Evolutionary conservation across 2,113 vertebrate species (phyloP).

Genomic region (Crotalus horridus): DNA sequence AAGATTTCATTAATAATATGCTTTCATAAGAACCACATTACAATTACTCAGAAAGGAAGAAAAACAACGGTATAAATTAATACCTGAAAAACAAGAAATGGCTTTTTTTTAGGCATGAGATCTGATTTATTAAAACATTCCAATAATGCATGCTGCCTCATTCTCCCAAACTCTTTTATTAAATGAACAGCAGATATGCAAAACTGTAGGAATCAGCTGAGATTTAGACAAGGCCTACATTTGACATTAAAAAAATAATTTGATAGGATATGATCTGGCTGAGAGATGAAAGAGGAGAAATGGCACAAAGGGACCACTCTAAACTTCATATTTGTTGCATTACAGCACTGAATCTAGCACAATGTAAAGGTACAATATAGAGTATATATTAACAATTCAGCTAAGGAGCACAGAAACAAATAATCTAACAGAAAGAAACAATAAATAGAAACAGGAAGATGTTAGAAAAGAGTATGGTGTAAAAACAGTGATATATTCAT

Average conservation of each 20-base stretch:
- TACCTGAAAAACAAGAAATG: neutral
- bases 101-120: neutral
- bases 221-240: neutral
- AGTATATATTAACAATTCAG: neutral
- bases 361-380: neutral
- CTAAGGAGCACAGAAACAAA: neutral
- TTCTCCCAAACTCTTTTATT: conserved; percentile 12
- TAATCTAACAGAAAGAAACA: neutral
- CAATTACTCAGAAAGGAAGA: neutral
- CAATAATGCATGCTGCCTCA: conserved; percentile 1
- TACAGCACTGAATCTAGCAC: neutral
- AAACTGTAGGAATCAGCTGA: neutral
- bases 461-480: neutral
- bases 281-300: neutral
- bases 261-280: neutral
- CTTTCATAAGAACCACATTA: neutral
- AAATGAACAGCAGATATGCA: neutral
- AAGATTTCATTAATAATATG: conserved; percentile 36
- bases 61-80: neutral
- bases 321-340: neutral
- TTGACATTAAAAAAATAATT: neutral
- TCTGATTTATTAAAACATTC: neutral
- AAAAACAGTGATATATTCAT: neutral
- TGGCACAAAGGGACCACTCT: neutral
- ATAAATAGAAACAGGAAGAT: neutral